Percentiles rank a stretch among this genome's conserved stretches.
Conservation (phyloP, 2,113 vertebrate species). For the Brachyhypopomus occidentalis region DNA sequence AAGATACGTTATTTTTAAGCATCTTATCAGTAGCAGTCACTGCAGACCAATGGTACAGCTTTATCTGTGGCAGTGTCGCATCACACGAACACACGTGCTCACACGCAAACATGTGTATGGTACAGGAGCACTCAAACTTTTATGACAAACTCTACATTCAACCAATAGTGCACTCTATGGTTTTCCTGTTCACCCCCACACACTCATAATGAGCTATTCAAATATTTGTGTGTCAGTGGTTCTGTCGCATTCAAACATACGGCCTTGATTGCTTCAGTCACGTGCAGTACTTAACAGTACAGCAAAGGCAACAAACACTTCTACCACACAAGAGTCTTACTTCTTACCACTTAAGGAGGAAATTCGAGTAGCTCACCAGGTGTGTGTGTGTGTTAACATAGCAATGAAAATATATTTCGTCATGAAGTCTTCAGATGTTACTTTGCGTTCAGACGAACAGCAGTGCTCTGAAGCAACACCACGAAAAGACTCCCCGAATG, state of each 20-base stretch:
- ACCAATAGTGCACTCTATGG: not conserved
- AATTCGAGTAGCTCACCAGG: not conserved
- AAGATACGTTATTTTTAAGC: slow-evolving; percentile 61
- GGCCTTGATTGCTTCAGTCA: slow-evolving; percentile 17
- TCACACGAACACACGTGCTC: slow-evolving; percentile 5
- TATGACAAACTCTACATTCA: slow-evolving; percentile 9
- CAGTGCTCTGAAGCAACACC: not conserved
- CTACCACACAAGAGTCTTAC: not conserved
- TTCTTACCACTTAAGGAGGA: not conserved
- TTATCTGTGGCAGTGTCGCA: slow-evolving; percentile 61
- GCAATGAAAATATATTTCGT: slow-evolving; percentile 6
- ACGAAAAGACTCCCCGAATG: not conserved
- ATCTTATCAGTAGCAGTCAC: slow-evolving; percentile 71
- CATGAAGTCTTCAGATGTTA: slow-evolving; percentile 16
- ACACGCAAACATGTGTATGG: slow-evolving; percentile 26
- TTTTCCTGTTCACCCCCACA: not conserved
- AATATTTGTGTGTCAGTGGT: not conserved
- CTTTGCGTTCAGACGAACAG: slow-evolving; percentile 16
- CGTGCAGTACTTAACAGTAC: not conserved
- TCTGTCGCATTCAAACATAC: not conserved
- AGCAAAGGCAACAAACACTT: not conserved
- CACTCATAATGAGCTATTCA: not conserved
- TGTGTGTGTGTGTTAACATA: slow-evolving; percentile 5
- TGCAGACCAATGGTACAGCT: slow-evolving; percentile 55
- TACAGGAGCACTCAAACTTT: slow-evolving; percentile 23